Conservation (phyloP, 2,113 vertebrate species). For the Perca schrenkii region DNA sequence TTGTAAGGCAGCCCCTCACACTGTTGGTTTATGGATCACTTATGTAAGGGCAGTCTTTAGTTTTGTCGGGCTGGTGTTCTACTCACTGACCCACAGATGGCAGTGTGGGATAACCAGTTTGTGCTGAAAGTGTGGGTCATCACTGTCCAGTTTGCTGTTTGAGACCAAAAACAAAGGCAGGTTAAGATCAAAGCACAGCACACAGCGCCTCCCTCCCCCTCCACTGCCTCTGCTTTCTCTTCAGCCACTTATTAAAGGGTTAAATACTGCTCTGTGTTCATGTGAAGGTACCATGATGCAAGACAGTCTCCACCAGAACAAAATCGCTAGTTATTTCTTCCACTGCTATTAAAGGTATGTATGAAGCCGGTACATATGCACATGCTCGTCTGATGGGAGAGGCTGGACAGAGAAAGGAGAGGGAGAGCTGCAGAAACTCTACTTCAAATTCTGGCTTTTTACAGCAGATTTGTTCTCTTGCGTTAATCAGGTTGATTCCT, state of each 20-base stretch:
- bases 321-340: background rate
- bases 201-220: background rate
- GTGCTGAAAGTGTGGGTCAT: conserved; percentile 2
- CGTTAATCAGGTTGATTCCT: no score
- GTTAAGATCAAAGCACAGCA: conserved; percentile 28
- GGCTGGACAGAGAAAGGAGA: no score
- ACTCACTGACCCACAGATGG: conserved; percentile 64
- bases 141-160: conserved; percentile 6
- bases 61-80: conserved; percentile 22
- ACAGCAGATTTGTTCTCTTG: no score
- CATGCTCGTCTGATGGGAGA: no score
- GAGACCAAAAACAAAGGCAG: conserved; percentile 4
- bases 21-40: conserved; percentile 65
- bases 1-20: conserved; percentile 38
- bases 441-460: no score
- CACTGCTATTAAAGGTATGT: no score
- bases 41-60: conserved; percentile 55
- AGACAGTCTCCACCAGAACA: background rate
- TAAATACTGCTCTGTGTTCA: conserved; percentile 26
- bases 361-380: no score
- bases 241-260: conserved; percentile 5
- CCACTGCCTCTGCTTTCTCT: background rate
- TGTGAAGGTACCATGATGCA: background rate
- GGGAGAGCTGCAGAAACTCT: no score
- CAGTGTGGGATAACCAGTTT: conserved; percentile 64